Percentiles rank a stretch among this genome's conserved stretches.
Evolutionary conservation across 1,140 invertebrate genomes (phyloP).

Genomic region (Drosophila neocordata): DNA sequence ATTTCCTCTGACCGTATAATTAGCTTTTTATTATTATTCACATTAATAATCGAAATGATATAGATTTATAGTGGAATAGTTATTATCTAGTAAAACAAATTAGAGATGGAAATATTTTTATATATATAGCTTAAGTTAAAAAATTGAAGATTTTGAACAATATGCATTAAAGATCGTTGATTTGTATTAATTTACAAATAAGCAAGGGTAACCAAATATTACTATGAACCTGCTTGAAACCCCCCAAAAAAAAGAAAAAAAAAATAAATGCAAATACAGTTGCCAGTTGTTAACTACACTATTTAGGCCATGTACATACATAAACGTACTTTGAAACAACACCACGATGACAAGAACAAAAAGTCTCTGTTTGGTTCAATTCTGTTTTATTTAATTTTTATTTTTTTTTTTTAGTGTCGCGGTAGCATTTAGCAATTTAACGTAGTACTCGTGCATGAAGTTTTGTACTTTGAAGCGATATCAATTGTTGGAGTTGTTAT

Average conservation of each 20-base stretch:
- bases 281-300: conserved; percentile 65
- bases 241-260: no score
- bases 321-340: conserved; percentile 24
- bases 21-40: no score
- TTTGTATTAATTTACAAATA: no score
- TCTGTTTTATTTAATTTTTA: conserved; percentile 27
- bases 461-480: conserved; percentile 78
- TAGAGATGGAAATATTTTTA: no score
- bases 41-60: no score
- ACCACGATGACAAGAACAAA: conserved; percentile 56
- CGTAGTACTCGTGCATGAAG: conserved; percentile 79
- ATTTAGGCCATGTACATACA: conserved; percentile 69
- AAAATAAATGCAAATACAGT: conserved; percentile 64
- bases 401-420: conserved; percentile 59
- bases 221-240: conserved; percentile 8
- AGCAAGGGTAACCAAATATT: neutral
- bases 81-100: no score
- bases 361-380: conserved; percentile 36
- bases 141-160: no score
- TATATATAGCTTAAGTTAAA: no score
- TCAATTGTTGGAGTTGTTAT: conserved; percentile 49
- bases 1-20: no score
- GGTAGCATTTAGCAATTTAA: conserved; percentile 79
- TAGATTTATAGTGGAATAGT: no score
- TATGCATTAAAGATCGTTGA: no score